Evolutionary conservation across 2,113 vertebrate species (phyloP).

Genomic region (Morone chrysops): DNA sequence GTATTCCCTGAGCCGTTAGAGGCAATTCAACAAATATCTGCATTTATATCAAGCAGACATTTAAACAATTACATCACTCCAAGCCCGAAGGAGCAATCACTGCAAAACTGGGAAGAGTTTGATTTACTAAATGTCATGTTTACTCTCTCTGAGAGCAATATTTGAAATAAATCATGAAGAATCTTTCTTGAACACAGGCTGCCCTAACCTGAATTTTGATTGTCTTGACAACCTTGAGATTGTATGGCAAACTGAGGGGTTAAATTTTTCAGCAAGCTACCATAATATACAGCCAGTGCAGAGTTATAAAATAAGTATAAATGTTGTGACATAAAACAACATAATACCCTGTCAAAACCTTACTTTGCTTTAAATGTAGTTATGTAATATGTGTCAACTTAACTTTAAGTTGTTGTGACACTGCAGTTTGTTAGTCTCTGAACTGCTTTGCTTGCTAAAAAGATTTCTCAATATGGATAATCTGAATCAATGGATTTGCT

Average conservation of each 20-base stretch:
- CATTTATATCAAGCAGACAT: conserved; percentile 10
- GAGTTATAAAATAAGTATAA: background rate
- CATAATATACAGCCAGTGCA: background rate
- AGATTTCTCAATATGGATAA: conserved; percentile 14
- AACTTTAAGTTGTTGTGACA: background rate
- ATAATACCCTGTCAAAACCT: background rate
- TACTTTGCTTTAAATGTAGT: background rate
- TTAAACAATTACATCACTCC: conserved; percentile 27
- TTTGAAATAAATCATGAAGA: background rate
- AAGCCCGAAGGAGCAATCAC: conserved; percentile 4
- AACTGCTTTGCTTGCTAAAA: conserved; percentile 21
- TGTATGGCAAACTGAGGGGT: background rate
- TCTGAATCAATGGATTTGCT: conserved; percentile 16
- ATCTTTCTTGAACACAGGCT: background rate
- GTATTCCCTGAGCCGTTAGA: background rate
- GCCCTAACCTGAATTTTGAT: background rate
- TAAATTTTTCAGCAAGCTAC: background rate
- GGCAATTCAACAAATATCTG: background rate
- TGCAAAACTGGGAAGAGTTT: background rate
- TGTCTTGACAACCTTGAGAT: background rate
- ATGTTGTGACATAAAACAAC: background rate
- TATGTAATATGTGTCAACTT: background rate
- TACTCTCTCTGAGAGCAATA: background rate
- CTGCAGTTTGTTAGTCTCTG: conserved; percentile 14
- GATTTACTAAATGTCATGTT: conserved; percentile 13